Evolutionary conservation across 2,888 invertebrate genomes (phyloP).

Genomic region (Proisotoma minuta): DNA sequence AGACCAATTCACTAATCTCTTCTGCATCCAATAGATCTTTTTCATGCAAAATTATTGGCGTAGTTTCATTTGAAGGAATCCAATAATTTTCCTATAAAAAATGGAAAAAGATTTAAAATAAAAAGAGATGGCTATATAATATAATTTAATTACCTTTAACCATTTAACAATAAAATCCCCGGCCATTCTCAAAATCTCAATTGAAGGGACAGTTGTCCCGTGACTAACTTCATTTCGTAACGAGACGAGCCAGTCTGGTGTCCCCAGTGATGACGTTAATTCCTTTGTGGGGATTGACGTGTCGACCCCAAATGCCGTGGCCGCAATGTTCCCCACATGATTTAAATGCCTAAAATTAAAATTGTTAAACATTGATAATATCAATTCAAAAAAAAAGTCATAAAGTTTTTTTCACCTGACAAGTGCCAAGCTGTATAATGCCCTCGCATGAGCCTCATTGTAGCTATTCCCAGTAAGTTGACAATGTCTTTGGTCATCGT

Average conservation of each 20-base stretch:
- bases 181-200: slow-evolving; percentile 62
- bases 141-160: slow-evolving; percentile 58
- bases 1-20: slow-evolving; percentile 20
- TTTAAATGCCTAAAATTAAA: slow-evolving; percentile 66
- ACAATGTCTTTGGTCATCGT: slow-evolving; percentile 18
- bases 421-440: slow-evolving; percentile 42
- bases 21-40: neutral
- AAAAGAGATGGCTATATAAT: too few relatives aligned
- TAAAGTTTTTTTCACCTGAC: slow-evolving; percentile 31
- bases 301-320: slow-evolving; percentile 21
- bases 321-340: slow-evolving; percentile 59
- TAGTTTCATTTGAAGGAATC: too few relatives aligned
- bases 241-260: slow-evolving; percentile 75
- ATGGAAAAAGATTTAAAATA: too few relatives aligned
- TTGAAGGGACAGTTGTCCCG: slow-evolving; percentile 62
- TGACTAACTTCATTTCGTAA: slow-evolving; percentile 75
- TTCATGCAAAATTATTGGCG: too few relatives aligned
- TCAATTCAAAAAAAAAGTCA: neutral
- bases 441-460: slow-evolving; percentile 26
- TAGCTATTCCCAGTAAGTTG: neutral
- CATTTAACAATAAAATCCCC: slow-evolving; percentile 62
- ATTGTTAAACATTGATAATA: too few relatives aligned
- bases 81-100: too few relatives aligned
- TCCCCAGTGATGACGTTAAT: slow-evolving; percentile 61
- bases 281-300: slow-evolving; percentile 50